Evolutionary conservation across 1,140 invertebrate species (phyloP).

Genomic region (Musca vetustissima): DNA sequence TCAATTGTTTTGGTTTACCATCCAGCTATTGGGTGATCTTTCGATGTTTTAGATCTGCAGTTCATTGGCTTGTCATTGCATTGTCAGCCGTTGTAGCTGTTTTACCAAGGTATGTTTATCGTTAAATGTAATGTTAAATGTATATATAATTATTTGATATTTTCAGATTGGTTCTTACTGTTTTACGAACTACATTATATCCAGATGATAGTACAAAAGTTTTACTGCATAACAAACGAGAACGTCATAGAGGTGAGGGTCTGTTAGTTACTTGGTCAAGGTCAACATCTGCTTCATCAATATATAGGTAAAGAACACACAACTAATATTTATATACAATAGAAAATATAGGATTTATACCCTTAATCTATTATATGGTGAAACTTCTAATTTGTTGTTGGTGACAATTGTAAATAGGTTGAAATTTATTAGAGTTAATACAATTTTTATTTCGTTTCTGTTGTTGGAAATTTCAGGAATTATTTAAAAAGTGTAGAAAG

Average conservation of each 20-base stretch:
- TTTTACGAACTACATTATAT: conserved; percentile 57
- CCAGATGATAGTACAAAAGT: conserved; percentile 62
- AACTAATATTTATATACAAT: conserved; percentile 28
- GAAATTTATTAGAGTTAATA: too few species aligned
- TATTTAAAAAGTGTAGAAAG: too few species aligned
- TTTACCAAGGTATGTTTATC: conserved; percentile 74
- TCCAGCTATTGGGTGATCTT: conserved; percentile 87
- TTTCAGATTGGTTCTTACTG: conserved; percentile 57
- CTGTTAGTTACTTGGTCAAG: conserved; percentile 68
- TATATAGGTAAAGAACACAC: conserved; percentile 63
- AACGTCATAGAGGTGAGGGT: conserved; percentile 61
- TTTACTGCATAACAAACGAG: conserved; percentile 57
- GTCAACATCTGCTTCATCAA: conserved; percentile 65
- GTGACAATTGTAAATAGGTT: too few species aligned
- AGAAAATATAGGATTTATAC: background rate
- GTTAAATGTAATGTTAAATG: background rate
- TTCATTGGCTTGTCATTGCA: conserved; percentile 80
- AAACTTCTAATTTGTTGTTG: too few species aligned
- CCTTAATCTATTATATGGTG: background rate
- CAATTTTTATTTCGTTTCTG: too few species aligned
- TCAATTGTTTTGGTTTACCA: conserved; percentile 76
- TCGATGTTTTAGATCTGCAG: conserved; percentile 69
- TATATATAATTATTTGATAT: background rate
- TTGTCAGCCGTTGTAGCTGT: conserved; percentile 77
- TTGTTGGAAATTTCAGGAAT: too few species aligned